Evolutionary conservation across 2,888 invertebrate genomes (phyloP).

Genomic region (Tolmerus cingulatus): DNA sequence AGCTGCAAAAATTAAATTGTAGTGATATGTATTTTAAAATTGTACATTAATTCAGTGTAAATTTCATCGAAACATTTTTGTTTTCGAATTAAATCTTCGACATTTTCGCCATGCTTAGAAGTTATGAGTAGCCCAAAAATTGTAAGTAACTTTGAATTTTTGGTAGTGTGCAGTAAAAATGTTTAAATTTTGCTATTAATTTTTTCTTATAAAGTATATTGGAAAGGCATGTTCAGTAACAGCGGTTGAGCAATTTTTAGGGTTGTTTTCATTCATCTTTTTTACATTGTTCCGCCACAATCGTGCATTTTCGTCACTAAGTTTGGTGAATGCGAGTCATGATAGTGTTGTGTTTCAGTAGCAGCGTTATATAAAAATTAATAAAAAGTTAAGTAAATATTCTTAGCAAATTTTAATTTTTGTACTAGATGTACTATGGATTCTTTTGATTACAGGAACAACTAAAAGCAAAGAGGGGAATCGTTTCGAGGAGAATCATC

Average conservation of each 20-base stretch:
- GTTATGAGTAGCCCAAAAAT: neutral
- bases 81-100: neutral
- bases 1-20: neutral
- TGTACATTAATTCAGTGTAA: neutral
- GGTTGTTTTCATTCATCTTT: constrained; percentile 31
- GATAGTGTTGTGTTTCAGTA: constrained; percentile 43
- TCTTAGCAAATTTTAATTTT: neutral
- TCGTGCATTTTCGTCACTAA: constrained; percentile 11
- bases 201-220: neutral
- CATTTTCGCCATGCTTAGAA: neutral
- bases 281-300: neutral
- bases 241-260: constrained; percentile 4
- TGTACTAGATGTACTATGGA: neutral
- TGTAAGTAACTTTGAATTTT: neutral
- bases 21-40: neutral
- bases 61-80: neutral
- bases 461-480: constrained; percentile 70
- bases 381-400: constrained; percentile 55
- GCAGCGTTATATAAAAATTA: constrained; percentile 16
- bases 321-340: constrained; percentile 42
- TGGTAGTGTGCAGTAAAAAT: neutral
- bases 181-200: neutral
- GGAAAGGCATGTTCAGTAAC: constrained; percentile 29
- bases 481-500: constrained; percentile 84
- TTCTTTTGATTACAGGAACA: constrained; percentile 66